Base-by-base conservation (phyloP, 2,113 vertebrate species). In the Mugil cephalus region DNA sequence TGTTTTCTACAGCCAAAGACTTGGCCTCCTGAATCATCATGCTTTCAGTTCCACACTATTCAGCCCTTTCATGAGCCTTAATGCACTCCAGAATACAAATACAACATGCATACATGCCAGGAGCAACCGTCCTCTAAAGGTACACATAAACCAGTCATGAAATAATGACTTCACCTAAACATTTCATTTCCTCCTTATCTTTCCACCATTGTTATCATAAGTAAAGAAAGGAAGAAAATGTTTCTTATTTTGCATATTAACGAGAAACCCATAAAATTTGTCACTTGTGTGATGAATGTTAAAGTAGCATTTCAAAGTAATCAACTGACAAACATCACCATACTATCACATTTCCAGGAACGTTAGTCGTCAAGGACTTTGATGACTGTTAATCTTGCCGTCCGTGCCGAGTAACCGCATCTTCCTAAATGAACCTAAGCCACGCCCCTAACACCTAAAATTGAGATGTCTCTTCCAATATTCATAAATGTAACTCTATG, bases 1-100 rank as follows among this genome's bases (percentile, higher is more conserved):
- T 1, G 3, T 9, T 60, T 61, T 46, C 13, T 13, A 18, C 13
- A 52, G 10, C 15, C 12, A 52, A 6, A 59, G 45, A 48, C 7
- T 10, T 34, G 2, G 9, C 17, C 30, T 17, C 24, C 8, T 55
- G 40, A 54, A 56, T 19, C 6, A 36, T 53, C 13, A 34, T 51
- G n/a, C 36, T 45, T 70, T 50, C 19, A 55, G 10, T 50, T 10
- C n/a, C 17, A 64, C 35, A 39, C 62, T 43, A 3, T 6, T 7
- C 10, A 1, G 18, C 51, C 10, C 59, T 55, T n/a, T 39, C 9
- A 69, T 48, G 40, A 69, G 58, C 12, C 15, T 53, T 7, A 63
- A 74, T 48, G 34, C 60, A 17, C 14, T 43, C 11, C 21, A 50
- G n/a, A 30, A 55, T 59, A 21, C 46, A 17, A 4, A 34, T 50